phyloP scores from a whole-genome alignment of 2,797 vertebrate species.

The Otus scops region DNA sequence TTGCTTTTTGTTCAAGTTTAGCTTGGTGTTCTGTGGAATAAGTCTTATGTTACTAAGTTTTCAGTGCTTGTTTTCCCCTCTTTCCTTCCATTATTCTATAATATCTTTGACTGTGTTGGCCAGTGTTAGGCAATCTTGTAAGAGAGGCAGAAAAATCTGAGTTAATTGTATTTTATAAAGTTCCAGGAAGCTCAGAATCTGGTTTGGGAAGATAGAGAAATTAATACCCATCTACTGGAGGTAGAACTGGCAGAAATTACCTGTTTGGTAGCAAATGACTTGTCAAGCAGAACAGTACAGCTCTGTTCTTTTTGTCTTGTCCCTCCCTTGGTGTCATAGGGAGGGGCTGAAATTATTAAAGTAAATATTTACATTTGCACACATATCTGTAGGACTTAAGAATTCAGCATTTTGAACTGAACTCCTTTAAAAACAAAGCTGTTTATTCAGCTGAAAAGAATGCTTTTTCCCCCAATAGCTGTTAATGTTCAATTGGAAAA shows the following conservation, averaged over 20 bases:
- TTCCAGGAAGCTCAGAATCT: neutral
- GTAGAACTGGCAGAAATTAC: neutral
- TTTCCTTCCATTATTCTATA: neutral
- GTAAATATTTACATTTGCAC: neutral
- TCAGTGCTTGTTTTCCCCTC: neutral
- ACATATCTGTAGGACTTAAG: neutral
- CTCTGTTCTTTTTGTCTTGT: neutral
- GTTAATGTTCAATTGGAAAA: neutral
- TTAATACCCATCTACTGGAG: accelerated
- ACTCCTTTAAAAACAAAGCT: neutral
- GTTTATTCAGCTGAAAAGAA: neutral
- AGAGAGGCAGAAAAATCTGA: neutral
- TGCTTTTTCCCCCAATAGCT: neutral
- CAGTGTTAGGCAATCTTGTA: neutral
- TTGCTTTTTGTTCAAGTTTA: neutral
- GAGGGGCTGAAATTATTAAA: neutral
- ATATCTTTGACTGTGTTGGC: neutral
- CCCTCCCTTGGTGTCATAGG: neutral
- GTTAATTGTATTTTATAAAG: neutral
- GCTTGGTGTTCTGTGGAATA: neutral
- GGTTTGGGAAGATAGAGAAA: neutral
- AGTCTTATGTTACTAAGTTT: neutral
- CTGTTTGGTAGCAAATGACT: neutral
- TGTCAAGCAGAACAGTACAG: neutral
- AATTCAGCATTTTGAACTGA: neutral